Base-by-base conservation (phyloP, 1,140 invertebrate species). In the Cydia fagiglandana region DNA sequence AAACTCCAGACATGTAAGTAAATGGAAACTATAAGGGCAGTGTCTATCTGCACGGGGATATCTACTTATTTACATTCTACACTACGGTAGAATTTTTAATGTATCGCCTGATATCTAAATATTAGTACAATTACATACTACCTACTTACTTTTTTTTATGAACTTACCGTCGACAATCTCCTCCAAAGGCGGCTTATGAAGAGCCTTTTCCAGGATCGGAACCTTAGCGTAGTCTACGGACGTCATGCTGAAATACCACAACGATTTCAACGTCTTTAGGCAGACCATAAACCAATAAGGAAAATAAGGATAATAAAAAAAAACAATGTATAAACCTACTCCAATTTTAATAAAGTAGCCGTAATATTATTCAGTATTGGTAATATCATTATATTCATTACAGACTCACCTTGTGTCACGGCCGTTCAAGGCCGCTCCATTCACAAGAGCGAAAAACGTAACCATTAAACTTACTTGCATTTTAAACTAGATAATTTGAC, bases 161-260 rank as follows among this genome's bases (percentile, higher is more conserved):
- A 9, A 76, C 81, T 93, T 90, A 95, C 95, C 94, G 78, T 94
- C 89, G 56, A 93, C 94, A 13, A 95, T 79, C 88, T 95, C 95
- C 17, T 94, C 88, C 15, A 95, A 81, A 4, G 93, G 83, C 24
- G 95, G 95, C 34, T 87, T 81, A 81, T 94, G 83, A n/a, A 95
- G 85, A 12, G 86, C 12, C 83, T 93, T 94, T 78, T 93, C 89
- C 75, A 87, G 84, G 20, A 95, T 87, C 12, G 93, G 88, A 2
- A 94, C 82, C 34, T 82, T 86, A 2, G 78, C 74, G 73, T 88
- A 90, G 77, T 93, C 89, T 20, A 94, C 74, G 1, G 86, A 80
- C n/a, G 89, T 80, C 93, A 94, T 94, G 73, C 83, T 93, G 74
- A 24, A 89, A 78, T 10, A 78, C 64, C 15, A 80, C 50, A 75